phyloP scores from a whole-genome alignment of 1,140 invertebrate species.

The Sarcophaga peregrina region DNA sequence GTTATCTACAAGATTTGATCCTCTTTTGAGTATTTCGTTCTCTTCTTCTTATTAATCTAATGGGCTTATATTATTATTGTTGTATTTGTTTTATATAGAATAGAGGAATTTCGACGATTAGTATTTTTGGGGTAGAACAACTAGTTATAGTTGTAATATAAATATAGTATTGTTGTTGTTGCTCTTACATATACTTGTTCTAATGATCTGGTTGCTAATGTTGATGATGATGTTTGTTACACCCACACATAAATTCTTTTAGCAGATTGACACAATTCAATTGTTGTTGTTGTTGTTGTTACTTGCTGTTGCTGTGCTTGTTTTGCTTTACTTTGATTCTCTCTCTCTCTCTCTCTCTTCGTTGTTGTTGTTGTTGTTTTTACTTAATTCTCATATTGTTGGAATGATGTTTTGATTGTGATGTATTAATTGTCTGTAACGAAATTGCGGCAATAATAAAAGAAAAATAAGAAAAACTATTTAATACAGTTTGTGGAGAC shows the following conservation, averaged over 20 bases:
- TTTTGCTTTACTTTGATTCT: not conserved
- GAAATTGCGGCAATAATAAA: not conserved
- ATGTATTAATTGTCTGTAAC: constrained; percentile 35
- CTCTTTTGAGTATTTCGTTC: no score
- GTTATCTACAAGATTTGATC: no score
- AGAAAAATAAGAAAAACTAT: not conserved
- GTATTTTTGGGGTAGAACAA: no score
- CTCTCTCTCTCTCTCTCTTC: not conserved
- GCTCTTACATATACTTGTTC: no score
- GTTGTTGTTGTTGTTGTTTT: not conserved
- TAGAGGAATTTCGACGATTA: no score
- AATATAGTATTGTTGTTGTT: no score
- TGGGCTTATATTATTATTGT: no score
- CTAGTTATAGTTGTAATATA: no score
- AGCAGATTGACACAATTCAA: constrained; percentile 36
- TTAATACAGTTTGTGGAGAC: not conserved
- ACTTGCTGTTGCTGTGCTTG: not conserved
- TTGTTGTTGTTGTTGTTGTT: not conserved
- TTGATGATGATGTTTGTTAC: constrained; percentile 25
- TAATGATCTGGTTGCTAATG: not conserved
- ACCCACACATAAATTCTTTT: constrained; percentile 34
- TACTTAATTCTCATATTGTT: not conserved
- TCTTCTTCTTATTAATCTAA: no score
- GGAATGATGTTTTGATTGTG: constrained; percentile 24
- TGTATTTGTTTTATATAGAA: no score